Base-by-base conservation (phyloP, 2,797 vertebrate genomes). In the Oophaga sylvatica region DNA sequence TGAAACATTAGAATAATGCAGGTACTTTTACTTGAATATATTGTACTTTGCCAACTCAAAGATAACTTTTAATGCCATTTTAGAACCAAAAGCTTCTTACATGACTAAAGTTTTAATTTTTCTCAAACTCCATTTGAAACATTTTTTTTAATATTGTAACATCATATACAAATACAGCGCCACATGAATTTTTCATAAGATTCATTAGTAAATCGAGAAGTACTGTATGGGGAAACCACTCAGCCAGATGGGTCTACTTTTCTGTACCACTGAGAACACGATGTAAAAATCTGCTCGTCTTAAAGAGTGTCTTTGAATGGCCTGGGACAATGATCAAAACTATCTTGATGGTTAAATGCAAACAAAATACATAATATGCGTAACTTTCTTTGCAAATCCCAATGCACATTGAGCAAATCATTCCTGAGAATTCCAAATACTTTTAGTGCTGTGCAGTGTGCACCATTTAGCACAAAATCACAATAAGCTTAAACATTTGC, bases 401-500 rank as follows among this genome's bases (percentile, higher is more conserved):
- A 77, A 90, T 92, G 88, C 20, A 90, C 87, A 90, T 84, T 87
- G 79, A 87, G 86, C 83, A 88, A 90, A 89, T 93, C 78, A 65
- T 20, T 81, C 77, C 90, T 91, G 91, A 91, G 88, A 87, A 87
- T 88, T n/a, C 75, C 83, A 91, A 93, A 92, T 83, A 31, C 91
- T 90, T 88, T 68, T 80, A 70, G 7, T 76, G 56, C 81, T 83
- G 6, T 90, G 91, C 82, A 89, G 80, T 83, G 6, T 90, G 91
- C 82, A 89, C 92, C 91, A 89, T 76, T 90, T 92, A 90, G 91
- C 92, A 91, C 89, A 92, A 91, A 94, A 93, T 90, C 92, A 88
- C 90, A 91, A 90, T 4, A 88, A 92, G 92, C 90, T 84, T 5
- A 91, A 2, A 68, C 90, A 91, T 91, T 87, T 92, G 90, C 91